These are phyloP conservation scores for Parasteatoda lunata DNA, from an alignment of 2,888 invertebrate genomes.

Conservation along the genomic window DNA sequence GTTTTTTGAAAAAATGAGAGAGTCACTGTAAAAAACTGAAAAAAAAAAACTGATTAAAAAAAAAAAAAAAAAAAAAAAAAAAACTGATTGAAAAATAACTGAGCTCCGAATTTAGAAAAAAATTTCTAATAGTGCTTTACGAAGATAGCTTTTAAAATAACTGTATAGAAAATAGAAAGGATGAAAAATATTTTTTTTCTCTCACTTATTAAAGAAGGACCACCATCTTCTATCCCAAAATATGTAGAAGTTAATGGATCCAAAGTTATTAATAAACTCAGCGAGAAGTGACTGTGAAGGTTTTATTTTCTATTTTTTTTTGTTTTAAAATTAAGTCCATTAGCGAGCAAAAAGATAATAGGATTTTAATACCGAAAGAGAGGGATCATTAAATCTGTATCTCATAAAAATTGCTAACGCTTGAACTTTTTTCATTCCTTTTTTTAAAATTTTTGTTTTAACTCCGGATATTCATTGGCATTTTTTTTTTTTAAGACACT, in stretches of 20 bases:
- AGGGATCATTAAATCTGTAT: slow-evolving; percentile 68
- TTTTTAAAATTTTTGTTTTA: slow-evolving; percentile 44
- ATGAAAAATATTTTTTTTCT: slow-evolving; percentile 15
- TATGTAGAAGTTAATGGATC: slow-evolving; percentile 57
- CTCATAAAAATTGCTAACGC: slow-evolving; percentile 62
- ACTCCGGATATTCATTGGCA: slow-evolving; percentile 34
- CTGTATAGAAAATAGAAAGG: slow-evolving; percentile 24
- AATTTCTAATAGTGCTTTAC: neutral
- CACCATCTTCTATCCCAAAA: slow-evolving; percentile 33
- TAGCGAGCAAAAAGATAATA: slow-evolving; percentile 59
- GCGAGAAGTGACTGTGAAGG: slow-evolving; percentile 40
- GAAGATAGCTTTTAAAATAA: slow-evolving; percentile 41
- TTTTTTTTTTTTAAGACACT: neutral
- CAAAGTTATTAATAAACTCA: slow-evolving; percentile 66
- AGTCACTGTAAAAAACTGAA: neutral
- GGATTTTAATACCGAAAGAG: slow-evolving; percentile 65
- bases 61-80: slow-evolving; percentile 6
- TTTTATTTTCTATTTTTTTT: slow-evolving; percentile 22
- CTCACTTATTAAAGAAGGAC: slow-evolving; percentile 11
- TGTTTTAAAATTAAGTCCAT: slow-evolving; percentile 65
- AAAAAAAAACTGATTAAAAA: slow-evolving; percentile 5
- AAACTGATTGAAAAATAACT: neutral
- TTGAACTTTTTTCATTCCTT: neutral
- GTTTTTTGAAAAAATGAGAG: neutral
- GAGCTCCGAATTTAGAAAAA: neutral